Base-by-base conservation (phyloP, 2,888 invertebrate genomes). In the Linnaemya vulpina region DNA sequence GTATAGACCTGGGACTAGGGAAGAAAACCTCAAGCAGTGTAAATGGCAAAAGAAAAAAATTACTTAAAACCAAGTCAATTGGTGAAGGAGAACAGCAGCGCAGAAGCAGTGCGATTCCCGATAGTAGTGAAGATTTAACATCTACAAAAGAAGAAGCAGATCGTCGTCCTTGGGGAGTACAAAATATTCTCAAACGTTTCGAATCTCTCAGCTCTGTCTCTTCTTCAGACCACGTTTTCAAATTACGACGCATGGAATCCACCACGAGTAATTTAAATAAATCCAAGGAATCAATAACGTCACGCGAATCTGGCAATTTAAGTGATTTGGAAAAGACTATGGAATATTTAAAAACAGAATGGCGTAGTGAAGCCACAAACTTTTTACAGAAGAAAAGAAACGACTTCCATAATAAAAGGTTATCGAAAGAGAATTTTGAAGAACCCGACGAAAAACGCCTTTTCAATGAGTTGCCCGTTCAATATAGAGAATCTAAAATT, bases 291-390 rank as follows among this genome's bases (percentile, higher is more conserved):
- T 91, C 91, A 0, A 46, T 89, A n/a, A 73, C 86, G 35, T 90
- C 90, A 0, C 87, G 82, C 13, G 89, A 87, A 11, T 89, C 90
- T 1, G 91, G 91, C 13, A 89, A 89, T 2, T 87, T 91, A 68
- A 91, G 89, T 84, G 92, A 92, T 83, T 86, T 92, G 38, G 92
- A 92, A 49, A 90, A 89, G 53, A 92, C 92, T 0, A 92, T 92
- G 91, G 92, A 92, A 43, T 91, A 92, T 84, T 85, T 92, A 40
- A 91, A 91, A 73, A 88, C 89, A 5, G 92, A 91, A 76, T 92
- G 92, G 92, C 91, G 88, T 11, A 90, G 87, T 60, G 92, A 92
- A 82, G 92, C 92, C 0, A 91, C 91, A 0, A 91, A 91, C 76
- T 92, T 92, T 49, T 82, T 92, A 60, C 91, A 92, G 85, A 91